A percentile compares a stretch with the other conserved stretches of the same genome.
Conservation (phyloP, 2,888 invertebrate species). For the Harpalus rufipes region DNA sequence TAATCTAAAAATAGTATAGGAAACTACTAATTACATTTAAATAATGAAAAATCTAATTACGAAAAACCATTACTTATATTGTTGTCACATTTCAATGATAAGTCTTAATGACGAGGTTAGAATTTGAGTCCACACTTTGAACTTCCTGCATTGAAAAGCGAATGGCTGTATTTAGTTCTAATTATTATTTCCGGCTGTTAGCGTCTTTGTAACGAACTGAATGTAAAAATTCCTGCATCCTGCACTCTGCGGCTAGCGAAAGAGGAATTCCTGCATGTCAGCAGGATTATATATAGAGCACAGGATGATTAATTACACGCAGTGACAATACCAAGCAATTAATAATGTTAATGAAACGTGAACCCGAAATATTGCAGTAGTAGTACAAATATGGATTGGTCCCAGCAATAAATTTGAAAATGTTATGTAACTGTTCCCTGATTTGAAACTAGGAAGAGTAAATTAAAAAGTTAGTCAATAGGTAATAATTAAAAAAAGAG, state of each 20-base stretch:
- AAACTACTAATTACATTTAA: not conserved
- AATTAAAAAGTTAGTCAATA: not conserved
- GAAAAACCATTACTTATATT: constrained; percentile 12
- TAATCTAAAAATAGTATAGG: not conserved
- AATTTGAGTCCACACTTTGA: constrained; percentile 13
- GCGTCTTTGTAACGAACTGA: constrained; percentile 16
- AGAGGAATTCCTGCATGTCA: constrained; percentile 32
- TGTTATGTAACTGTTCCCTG: not conserved
- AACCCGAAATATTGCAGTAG: not conserved
- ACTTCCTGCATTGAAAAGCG: constrained; percentile 48
- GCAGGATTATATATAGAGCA: constrained; percentile 23
- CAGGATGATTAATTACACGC: constrained; percentile 8
- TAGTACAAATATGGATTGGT: not conserved
- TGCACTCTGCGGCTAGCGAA: not conserved
- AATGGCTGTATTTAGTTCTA: constrained; percentile 28
- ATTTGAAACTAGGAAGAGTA: not conserved
- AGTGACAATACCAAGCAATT: constrained; percentile 28
- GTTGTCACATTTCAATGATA: constrained; percentile 11
- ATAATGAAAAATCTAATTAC: not conserved
- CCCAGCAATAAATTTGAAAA: not conserved
- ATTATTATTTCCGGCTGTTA: constrained; percentile 49
- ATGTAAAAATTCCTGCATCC: constrained; percentile 34
- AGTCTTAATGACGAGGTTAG: constrained; percentile 9
- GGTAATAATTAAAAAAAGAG: too few relatives aligned
- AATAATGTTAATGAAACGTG: constrained; percentile 17